Percentiles rank a stretch among this genome's conserved stretches.
Conservation (phyloP, 2,888 invertebrate species). For the Leucoptera coffeella region DNA sequence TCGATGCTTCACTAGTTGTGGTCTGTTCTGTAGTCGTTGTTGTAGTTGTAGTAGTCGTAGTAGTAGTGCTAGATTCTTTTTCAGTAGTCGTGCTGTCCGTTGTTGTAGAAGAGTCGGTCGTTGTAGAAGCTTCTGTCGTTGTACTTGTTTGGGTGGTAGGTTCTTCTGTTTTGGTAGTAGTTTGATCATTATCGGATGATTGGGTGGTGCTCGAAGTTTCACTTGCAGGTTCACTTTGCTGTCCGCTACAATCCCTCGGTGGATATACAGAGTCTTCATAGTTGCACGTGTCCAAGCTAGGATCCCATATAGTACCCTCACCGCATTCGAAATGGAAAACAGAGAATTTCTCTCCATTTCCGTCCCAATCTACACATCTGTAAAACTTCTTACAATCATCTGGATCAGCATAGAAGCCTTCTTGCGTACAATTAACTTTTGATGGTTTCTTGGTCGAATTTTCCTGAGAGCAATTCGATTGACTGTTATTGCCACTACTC, state of each 20-base stretch:
- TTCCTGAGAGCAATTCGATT: slow-evolving; percentile 15
- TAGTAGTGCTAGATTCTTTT: neutral
- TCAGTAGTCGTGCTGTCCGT: slow-evolving; percentile 2
- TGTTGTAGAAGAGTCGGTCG: slow-evolving; percentile 10
- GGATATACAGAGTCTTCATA: slow-evolving; percentile 60
- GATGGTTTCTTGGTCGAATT: slow-evolving; percentile 16
- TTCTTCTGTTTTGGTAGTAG: slow-evolving; percentile 7
- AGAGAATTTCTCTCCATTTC: slow-evolving; percentile 48
- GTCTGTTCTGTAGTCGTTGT: slow-evolving; percentile 10
- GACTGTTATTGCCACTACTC: slow-evolving; percentile 11
- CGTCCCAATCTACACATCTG: slow-evolving; percentile 59
- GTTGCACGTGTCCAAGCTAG: slow-evolving; percentile 60
- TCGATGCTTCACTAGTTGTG: slow-evolving; percentile 9
- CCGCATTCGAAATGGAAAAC: slow-evolving; percentile 62
- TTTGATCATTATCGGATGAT: slow-evolving; percentile 2
- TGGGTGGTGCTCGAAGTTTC: slow-evolving; percentile 5
- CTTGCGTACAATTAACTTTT: slow-evolving; percentile 39
- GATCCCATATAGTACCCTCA: slow-evolving; percentile 68
- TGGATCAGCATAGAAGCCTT: slow-evolving; percentile 57
- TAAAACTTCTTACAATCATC: slow-evolving; percentile 60
- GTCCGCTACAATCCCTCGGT: slow-evolving; percentile 29
- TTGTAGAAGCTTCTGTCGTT: slow-evolving; percentile 6
- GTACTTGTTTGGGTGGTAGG: slow-evolving; percentile 2
- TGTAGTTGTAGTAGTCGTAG: slow-evolving; percentile 9
- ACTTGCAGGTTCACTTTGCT: slow-evolving; percentile 18